Conservation (phyloP, 2,113 vertebrate species). For the Mesoclemmys tuberculata region DNA sequence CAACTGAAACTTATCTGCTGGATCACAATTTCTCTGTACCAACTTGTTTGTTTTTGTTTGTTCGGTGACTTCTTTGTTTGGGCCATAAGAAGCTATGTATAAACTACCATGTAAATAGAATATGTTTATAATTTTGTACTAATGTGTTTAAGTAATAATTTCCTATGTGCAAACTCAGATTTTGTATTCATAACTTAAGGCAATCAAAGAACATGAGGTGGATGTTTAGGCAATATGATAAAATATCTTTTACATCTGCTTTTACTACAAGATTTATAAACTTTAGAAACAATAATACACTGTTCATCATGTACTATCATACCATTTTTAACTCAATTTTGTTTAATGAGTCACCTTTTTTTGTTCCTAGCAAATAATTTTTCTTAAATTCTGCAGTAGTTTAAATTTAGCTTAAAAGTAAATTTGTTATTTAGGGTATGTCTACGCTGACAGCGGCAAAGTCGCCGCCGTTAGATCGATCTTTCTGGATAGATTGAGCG, state of each 20-base stretch:
- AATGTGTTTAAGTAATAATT: conserved; percentile 64
- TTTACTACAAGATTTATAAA: conserved; percentile 48
- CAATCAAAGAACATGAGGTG: background rate
- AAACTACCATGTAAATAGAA: conserved; percentile 60
- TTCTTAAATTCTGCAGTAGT: conserved; percentile 39
- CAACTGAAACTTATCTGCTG: background rate
- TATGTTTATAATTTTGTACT: conserved; percentile 67
- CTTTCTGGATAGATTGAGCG: no score
- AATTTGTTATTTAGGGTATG: conserved; percentile 26
- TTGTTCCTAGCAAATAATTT: background rate
- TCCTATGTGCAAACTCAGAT: conserved; percentile 46
- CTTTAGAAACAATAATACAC: conserved; percentile 16
- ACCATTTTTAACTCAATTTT: conserved; percentile 47
- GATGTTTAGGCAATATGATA: conserved; percentile 18
- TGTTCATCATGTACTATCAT: conserved; percentile 2
- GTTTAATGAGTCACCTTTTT: background rate
- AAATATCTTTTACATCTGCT: conserved; percentile 43
- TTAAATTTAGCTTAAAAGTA: conserved; percentile 54
- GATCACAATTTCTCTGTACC: background rate
- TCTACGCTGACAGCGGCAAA: no score
- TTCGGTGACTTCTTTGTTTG: background rate
- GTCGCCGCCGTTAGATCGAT: no score
- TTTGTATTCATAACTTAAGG: conserved; percentile 48
- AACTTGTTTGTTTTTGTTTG: background rate
- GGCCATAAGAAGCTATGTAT: background rate